Evolutionary conservation across 2,113 vertebrate species (phyloP), one percentile per base, ranked within the genome.

Genomic region (Albula goreensis): DNA sequence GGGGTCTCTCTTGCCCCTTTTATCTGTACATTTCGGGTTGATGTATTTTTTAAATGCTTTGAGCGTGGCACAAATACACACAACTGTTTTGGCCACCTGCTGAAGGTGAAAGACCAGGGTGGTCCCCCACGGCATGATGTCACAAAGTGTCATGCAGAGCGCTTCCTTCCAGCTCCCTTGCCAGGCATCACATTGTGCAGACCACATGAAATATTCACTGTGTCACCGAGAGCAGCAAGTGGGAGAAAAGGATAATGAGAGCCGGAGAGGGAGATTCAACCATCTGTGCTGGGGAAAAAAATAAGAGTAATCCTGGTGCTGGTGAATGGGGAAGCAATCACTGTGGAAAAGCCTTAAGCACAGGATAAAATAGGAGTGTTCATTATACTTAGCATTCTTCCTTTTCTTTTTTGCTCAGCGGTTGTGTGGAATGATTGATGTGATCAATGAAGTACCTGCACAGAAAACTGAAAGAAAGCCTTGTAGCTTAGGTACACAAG

Each of bases 401-500:
- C n/a, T 9, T 31, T 74, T 31, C 10, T 25, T 31, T 22, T 31
- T 31, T 10, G 5, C 70, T 74, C 8, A 7, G n/a, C 70, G 6
- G 22, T 10, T 31, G 70, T 31, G n/a, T 31, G 7, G 22, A 31
- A 31, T 10, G n/a, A 74, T 10, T 5, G 25, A 49, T 63, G 19
- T 50, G 19, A 22, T 22, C 57, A 50, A 9, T 60, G 60, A 60
- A 60, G 66, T 66, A 66, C 50, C 63, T n/a, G n/a, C 83, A 50
- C 3, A 51, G 50, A 25, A 56, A 74, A 50, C 50, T 74, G 49
- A 70, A 66, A 50, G 49, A 83, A 31, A 41, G 31, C 31, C 31
- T 41, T 19, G 19, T 56, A 22, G 60, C 49, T 83, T 83, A 74
- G 83, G 63, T 77, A 22, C 57, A 83, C 11, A 70, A 66, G 60